Percentiles rank a stretch among this genome's conserved stretches.
phyloP scores from a whole-genome alignment of 2,113 vertebrate genomes.

The Lophius piscatorius region DNA sequence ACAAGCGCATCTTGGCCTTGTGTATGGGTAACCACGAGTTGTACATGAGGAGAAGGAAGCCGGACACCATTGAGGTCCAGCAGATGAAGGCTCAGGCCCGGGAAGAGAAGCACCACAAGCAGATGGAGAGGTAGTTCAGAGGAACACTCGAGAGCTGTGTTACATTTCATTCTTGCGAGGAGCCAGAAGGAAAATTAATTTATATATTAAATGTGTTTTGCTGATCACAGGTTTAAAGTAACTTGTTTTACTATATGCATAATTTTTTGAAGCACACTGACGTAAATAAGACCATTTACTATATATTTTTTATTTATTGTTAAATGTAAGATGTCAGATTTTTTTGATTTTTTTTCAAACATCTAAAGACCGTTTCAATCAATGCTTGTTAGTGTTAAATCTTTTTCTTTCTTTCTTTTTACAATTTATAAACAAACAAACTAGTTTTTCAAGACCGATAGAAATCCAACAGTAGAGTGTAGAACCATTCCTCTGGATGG shows the following conservation, averaged over 20 bases:
- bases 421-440: background rate
- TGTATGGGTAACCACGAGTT: conserved; percentile 99
- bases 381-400: too few species aligned
- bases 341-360: too few species aligned
- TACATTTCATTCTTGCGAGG: too few species aligned
- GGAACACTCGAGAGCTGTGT: background rate
- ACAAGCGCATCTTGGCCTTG: conserved; percentile 94
- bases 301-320: too few species aligned
- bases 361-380: too few species aligned
- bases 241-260: too few species aligned
- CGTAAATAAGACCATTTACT: too few species aligned
- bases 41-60: conserved; percentile 97
- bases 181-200: background rate
- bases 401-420: background rate
- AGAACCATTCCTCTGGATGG: conserved; percentile 43
- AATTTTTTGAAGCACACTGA: too few species aligned
- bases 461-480: too few species aligned
- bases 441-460: too few species aligned
- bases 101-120: conserved; percentile 98
- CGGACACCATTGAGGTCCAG: conserved; percentile 97
- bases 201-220: background rate
- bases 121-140: conserved; percentile 89
- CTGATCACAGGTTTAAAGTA: too few species aligned
- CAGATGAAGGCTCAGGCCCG: conserved; percentile 99
- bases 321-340: too few species aligned